These are phyloP conservation scores for Trachemys scripta DNA, from an alignment of 2,113 vertebrate genomes.

Conservation along the genomic window DNA sequence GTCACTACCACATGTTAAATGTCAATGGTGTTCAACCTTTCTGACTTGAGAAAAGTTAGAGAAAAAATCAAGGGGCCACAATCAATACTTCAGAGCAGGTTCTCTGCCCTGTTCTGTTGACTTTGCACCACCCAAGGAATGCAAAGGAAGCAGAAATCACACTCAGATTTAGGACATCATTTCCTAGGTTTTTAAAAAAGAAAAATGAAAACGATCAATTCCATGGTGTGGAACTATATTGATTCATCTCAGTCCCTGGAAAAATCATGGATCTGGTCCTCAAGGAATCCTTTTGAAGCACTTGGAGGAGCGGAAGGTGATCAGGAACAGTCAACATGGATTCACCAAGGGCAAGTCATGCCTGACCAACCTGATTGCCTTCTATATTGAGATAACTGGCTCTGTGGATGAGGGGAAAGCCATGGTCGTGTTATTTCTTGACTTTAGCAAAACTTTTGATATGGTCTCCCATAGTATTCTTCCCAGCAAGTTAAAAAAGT, in stretches of 20 bases:
- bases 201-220: not conserved
- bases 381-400: too few species aligned
- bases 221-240: not conserved
- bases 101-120: accelerated
- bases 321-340: too few species aligned
- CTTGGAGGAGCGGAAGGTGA: too few species aligned
- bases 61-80: not conserved
- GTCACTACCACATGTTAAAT: not conserved
- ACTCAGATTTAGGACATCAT: not conserved
- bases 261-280: too few species aligned
- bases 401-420: too few species aligned
- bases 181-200: not conserved
- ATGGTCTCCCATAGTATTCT: too few species aligned
- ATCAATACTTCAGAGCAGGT: not conserved
- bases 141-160: not conserved
- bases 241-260: not conserved
- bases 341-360: too few species aligned
- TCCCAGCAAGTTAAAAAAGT: too few species aligned
- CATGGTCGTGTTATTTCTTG: too few species aligned
- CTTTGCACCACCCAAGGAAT: not conserved
- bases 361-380: too few species aligned
- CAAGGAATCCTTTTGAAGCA: too few species aligned
- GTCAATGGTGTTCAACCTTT: not conserved
- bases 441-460: too few species aligned
- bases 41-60: not conserved